These are phyloP conservation scores for Lycophotia porphyrea DNA, from an alignment of 2,888 invertebrate species.

Conservation along the genomic window DNA sequence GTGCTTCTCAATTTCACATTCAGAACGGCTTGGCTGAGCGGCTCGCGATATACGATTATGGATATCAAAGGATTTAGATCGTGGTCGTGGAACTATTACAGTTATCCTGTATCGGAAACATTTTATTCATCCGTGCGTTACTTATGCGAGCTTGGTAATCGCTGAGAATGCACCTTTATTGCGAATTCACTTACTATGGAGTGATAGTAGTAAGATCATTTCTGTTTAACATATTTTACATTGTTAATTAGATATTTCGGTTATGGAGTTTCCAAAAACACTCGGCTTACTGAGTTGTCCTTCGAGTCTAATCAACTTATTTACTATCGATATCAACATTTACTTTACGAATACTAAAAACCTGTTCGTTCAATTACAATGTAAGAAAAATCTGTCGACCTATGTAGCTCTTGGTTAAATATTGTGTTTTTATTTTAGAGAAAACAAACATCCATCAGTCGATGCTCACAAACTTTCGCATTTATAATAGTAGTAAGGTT, in stretches of 20 bases:
- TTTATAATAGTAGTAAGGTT: not conserved
- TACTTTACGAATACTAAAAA: not conserved
- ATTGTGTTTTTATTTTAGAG: not conserved
- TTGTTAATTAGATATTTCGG: not conserved
- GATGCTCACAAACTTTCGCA: not conserved
- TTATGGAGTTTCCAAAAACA: not conserved
- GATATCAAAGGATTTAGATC: slow-evolving; percentile 44
- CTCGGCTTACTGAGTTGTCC: not conserved
- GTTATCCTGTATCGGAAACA: slow-evolving; percentile 6
- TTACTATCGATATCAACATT: not conserved
- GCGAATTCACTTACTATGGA: not conserved
- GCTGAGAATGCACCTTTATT: not conserved
- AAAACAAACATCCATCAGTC: not conserved
- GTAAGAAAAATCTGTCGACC: not conserved
- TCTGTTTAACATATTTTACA: not conserved
- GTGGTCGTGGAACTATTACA: slow-evolving; percentile 28
- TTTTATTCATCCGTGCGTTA: slow-evolving; percentile 25
- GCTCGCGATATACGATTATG: slow-evolving; percentile 19
- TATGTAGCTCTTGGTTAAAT: not conserved
- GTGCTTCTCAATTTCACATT: not conserved
- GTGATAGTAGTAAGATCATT: not conserved
- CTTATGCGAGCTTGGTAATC: slow-evolving; percentile 36
- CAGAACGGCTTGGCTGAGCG: not conserved
- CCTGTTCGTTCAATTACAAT: not conserved
- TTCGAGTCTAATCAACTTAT: not conserved